Conservation (phyloP, 1,140 invertebrate genomes). For the Mamestra configurata region DNA sequence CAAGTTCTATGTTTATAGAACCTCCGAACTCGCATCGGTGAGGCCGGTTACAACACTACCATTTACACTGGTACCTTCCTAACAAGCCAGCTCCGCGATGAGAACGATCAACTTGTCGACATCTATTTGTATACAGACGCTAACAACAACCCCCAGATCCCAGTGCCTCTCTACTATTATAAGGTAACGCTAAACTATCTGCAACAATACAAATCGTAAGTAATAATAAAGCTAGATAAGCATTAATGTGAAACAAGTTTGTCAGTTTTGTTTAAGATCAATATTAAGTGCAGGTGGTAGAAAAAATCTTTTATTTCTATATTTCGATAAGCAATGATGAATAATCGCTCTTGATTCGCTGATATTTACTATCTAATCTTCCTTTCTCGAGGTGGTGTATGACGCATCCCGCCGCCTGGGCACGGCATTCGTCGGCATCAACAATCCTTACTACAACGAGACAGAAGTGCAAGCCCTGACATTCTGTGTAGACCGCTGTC, state of each 20-base stretch:
- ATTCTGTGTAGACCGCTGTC: slow-evolving; percentile 89
- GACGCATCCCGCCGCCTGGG: slow-evolving; percentile 85
- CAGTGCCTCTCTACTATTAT: slow-evolving; percentile 82
- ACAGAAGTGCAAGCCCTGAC: slow-evolving; percentile 79
- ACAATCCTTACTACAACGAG: slow-evolving; percentile 89
- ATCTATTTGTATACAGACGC: slow-evolving; percentile 70
- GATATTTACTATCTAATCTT: too few species aligned
- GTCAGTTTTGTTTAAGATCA: too few species aligned
- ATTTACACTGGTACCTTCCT: slow-evolving; percentile 84
- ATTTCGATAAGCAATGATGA: too few species aligned
- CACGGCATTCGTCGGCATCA: slow-evolving; percentile 90
- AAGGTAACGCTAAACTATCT: slow-evolving; percentile 68
- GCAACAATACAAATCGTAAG: too few species aligned
- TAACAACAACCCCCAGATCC: slow-evolving; percentile 76
- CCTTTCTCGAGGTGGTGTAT: slow-evolving; percentile 90
- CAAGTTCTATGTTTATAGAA: too few species aligned
- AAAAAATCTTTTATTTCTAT: too few species aligned
- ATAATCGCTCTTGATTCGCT: too few species aligned
- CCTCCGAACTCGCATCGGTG: slow-evolving; percentile 74
- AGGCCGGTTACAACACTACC: slow-evolving; percentile 72
- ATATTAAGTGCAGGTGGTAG: too few species aligned
- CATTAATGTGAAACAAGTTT: too few species aligned
- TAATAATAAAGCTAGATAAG: too few species aligned
- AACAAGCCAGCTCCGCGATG: slow-evolving; percentile 73
- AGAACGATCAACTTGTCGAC: slow-evolving; percentile 65